Percentiles rank a stretch among this genome's conserved stretches.
Conservation (phyloP, 1,140 invertebrate genomes). For the Drosophila auraria region DNA sequence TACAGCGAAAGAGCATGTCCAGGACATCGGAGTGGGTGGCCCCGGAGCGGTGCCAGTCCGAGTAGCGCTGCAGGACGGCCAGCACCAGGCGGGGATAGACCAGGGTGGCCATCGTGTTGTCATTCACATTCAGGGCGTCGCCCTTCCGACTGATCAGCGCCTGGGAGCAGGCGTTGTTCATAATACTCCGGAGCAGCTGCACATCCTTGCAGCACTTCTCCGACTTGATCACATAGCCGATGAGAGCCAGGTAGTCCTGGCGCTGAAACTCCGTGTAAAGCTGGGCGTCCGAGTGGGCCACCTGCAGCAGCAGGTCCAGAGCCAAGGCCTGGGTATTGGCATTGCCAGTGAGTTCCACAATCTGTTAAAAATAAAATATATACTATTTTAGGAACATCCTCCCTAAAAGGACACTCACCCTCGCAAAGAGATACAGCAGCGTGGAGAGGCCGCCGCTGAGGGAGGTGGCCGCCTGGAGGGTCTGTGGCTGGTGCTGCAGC, state of each 20-base stretch:
- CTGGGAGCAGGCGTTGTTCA: slow-evolving; percentile 81
- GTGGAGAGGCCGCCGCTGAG: slow-evolving; percentile 77
- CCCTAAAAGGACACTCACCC: slow-evolving; percentile 40
- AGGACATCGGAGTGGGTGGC: slow-evolving; percentile 73
- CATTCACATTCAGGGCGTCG: slow-evolving; percentile 66
- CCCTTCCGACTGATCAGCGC: slow-evolving; percentile 68
- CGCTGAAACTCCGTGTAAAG: slow-evolving; percentile 80
- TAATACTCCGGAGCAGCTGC: slow-evolving; percentile 71
- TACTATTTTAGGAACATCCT: no score
- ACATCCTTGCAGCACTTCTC: slow-evolving; percentile 79
- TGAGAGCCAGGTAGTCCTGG: slow-evolving; percentile 73
- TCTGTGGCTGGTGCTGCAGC: slow-evolving; percentile 66
- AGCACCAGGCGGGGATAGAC: slow-evolving; percentile 76
- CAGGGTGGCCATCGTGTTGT: slow-evolving; percentile 68
- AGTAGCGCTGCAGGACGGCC: slow-evolving; percentile 76
- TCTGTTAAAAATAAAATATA: slow-evolving; percentile 18
- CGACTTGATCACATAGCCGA: slow-evolving; percentile 83
- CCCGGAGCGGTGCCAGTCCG: slow-evolving; percentile 80
- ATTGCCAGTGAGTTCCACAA: slow-evolving; percentile 72
- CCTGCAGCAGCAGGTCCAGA: slow-evolving; percentile 69
- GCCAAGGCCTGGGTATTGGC: slow-evolving; percentile 71
- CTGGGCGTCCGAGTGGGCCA: slow-evolving; percentile 76
- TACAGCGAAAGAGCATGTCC: slow-evolving; percentile 84
- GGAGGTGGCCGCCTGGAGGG: slow-evolving; percentile 71
- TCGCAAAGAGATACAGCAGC: slow-evolving; percentile 77